Base-by-base conservation (phyloP, 2,113 vertebrate species). In the Cryptoleucopteryx plumbea region DNA sequence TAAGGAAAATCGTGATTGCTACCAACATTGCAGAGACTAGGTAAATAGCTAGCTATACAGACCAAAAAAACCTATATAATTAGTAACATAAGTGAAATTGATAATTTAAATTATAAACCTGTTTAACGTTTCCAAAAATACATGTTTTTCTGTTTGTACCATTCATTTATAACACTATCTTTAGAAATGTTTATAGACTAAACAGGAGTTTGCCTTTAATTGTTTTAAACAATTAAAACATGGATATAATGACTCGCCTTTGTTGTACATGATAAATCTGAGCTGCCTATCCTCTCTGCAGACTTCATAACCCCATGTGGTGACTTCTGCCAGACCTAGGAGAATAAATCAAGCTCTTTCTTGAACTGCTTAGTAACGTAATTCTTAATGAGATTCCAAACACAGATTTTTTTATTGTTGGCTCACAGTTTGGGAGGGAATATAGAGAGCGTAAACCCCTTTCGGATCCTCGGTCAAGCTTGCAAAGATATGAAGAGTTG, bases 21-120 rank as follows among this genome's bases (percentile, higher is more conserved):
- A 99, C 99, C 87, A 99, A 99, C 97, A 99, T 99, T 88, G 99
- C 99, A 55, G 99, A 99, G 95, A 99, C 99, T 71, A 99, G 99
- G 99, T 99, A 97, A 96, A 80, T 16, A 43, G 73, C 86, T 92
- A n/a, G 58, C 53, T 56, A 2, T 13, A 7, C 56, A 13, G 43
- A 22, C 48, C 8, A 27, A 23, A 52, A 61, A 53, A 19, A 7
- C 19, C 63, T 77, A 0, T 11, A 7, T 2, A 1, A 22, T 66
- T 38, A 25, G 16, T 36, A 17, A 18, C 52, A 61, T 13, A 26
- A 67, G 11, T 7, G 4, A 10, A n/a, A 43, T 10, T 16, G 19
- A 16, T 71, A 32, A 70, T 58, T 56, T 20, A 16, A 67, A 78
- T 7, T 45, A 27, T 11, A 65, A 73, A n/a, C 10, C 15, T 42